Evolutionary conservation across 2,888 invertebrate genomes (phyloP), one percentile per base, ranked within the genome.

Genomic region (Cyaniris semiargus): DNA sequence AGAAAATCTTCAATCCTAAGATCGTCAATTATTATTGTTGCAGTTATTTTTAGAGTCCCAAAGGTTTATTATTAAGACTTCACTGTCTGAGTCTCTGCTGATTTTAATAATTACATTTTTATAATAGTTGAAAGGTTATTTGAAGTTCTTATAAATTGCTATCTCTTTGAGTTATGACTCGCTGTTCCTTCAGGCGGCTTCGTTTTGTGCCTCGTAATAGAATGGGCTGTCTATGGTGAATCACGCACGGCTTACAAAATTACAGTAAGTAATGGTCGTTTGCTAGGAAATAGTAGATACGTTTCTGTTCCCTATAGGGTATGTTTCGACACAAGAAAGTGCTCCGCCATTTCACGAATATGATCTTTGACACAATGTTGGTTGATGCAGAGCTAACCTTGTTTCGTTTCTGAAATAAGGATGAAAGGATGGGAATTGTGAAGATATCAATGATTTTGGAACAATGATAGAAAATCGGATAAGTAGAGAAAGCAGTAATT

Each of bases 281-380:
- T 23, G 23, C 38, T 48, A 72, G 15, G 72, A 72, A 72, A 48
- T 48, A 23, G 23, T 48, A n/a, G n/a, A n/a, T n/a, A 2, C 48
- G 6, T 72, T 72, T 72, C 38, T 72, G 27, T 66, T 56, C 80
- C 79, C 76, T 77, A 76, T 80, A 77, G 76, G 79, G 76, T 78
- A 53, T 48, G 74, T 74, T 72, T 76, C 72, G 77, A 81, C 79
- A 79, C 66, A 83, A 79, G 86, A 88, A 86, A 87, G 85, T 82
- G 81, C 81, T 83, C 83, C 80, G 82, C 82, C 83, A 84, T 85
- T 86, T 87, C 86, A 87, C 86, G 85, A 85, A 80, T 82, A 83
- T 80, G 83, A 84, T 88, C 87, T 85, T 84, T 80, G 80, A 82
- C 81, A 78, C 79, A 53, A 10, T 38, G 38, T 38, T 38, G 21